Base-by-base conservation (phyloP, 2,888 invertebrate species). In the Balanococcus diminutus region DNA sequence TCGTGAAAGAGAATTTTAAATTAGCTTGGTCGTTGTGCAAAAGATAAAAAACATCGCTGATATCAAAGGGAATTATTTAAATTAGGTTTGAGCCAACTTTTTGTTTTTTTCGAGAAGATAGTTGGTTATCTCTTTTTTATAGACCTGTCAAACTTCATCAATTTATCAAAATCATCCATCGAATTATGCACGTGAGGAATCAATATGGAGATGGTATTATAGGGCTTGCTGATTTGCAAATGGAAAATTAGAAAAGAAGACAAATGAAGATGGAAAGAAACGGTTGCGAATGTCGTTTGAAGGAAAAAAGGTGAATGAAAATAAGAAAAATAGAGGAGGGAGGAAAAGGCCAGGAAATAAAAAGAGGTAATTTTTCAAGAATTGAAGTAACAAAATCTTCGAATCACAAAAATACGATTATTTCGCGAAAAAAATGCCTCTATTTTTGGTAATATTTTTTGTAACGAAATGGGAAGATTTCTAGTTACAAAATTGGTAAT, bases 1-100 rank as follows among this genome's bases (percentile, higher is more conserved):
- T n/a, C 14, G 19, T 11, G 61, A 67, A 67, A 67, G 61, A 67
- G 61, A 67, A 67, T 67, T 67, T 67, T 67, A 67, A 67, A 67
- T 67, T 67, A 28, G 28, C 28, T 67, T 11, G 16, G 61, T 67
- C 28, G 61, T 14, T 4, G 61, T 67, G 61, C 4, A 67, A 4
- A 19, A 51, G 4, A 51, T 3, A 51, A 42, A 51, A 51, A n/a
- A 51, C 4, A 51, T 14, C 4, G 42, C 19, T 19, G 3, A 67
- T 67, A 67, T 67, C 61, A 28, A 67, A 67, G 2, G 11, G 61
- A 67, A 67, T 67, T 25, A 67, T 67, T 56, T 11, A 67, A 67
- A 67, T 28, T 1, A 67, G 6, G n/a, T 51, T 51, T 19, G n/a
- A 51, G 51, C 61, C 61, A 67, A 22, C 8, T 67, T 67, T 25